Percentiles rank a stretch among this genome's conserved stretches.
Conservation (phyloP, 2,888 invertebrate genomes). For the Anorthoa munda region DNA sequence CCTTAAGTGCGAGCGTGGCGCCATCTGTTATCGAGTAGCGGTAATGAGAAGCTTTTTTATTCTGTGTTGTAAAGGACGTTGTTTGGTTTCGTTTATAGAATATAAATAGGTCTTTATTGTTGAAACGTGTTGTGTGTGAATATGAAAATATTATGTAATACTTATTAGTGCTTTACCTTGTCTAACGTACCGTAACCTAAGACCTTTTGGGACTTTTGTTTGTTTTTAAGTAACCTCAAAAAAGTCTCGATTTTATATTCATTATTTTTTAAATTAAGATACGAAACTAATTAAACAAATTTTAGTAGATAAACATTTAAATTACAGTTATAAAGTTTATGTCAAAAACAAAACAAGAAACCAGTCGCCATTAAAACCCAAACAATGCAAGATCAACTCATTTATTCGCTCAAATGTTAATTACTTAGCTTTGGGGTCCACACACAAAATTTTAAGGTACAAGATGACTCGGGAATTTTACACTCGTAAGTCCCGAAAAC, state of each 20-base stretch:
- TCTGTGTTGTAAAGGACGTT: conserved; percentile 33
- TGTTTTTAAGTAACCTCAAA: conserved; percentile 22
- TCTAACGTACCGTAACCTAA: too few relatives aligned
- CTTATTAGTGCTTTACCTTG: conserved; percentile 27
- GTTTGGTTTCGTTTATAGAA: conserved; percentile 60
- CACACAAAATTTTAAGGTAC: conserved; percentile 43
- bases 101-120: conserved; percentile 55
- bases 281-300: conserved; percentile 10
- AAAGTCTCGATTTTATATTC: background rate
- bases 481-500: conserved; percentile 23
- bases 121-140: conserved; percentile 42
- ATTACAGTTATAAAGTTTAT: conserved; percentile 34
- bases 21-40: conserved; percentile 82
- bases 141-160: conserved; percentile 42
- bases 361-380: conserved; percentile 36
- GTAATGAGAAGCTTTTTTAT: conserved; percentile 61
- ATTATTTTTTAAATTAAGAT: background rate
- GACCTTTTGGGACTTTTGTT: conserved; percentile 21
- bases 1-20: conserved; percentile 66
- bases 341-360: conserved; percentile 19
- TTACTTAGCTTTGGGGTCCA: conserved; percentile 59
- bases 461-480: conserved; percentile 44
- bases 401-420: conserved; percentile 55
- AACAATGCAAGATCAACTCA: conserved; percentile 53
- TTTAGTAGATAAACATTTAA: conserved; percentile 20